Base-by-base conservation (phyloP, 2,797 vertebrate species). In the Hapalemur alaotrensis region DNA sequence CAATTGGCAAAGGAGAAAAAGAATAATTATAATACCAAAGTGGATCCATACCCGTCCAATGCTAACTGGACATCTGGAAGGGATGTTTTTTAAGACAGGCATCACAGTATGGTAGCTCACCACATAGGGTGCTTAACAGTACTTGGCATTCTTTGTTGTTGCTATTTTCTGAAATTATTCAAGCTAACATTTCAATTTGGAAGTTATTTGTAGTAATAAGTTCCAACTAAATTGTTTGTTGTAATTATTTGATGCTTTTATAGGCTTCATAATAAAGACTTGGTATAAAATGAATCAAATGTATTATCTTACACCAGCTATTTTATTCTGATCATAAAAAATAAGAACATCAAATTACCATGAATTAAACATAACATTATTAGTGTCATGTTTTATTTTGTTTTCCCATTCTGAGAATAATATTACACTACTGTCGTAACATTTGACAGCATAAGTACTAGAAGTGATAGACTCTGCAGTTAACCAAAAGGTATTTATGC, bases 211-310 rank as follows among this genome's bases (percentile, higher is more conserved):
- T 95, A 43, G 57, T 59, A 97, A 97, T 90, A 97, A 91, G 11
- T 28, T 89, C 2, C 23, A 92, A 67, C 13, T 88, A 97, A 98
- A 96, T 85, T 91, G 69, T 5, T 80, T 95, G 91, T 61, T 97
- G 54, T 96, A 98, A 93, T 97, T 98, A 97, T 97, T 96, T 97
- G 86, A 97, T 97, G 50, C 63, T 97, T 98, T 97, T 88, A 93
- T 97, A 97, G 80, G 22, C 78, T 78, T 81, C 22, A 8, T 43
- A 97, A 96, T 96, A 96, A 97, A 72, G 48, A 18, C 92, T 54
- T 92, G 72, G 54, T 57, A 89, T 81, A 95, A 85, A 38, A 88
- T 96, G 69, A 97, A 97, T 97, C 76, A 97, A 98, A 91, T 79
- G 2, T 57, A 79, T 93, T 93, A 84, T 95, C 67, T 97, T 83